These are phyloP conservation scores for Ips nitidus DNA, from an alignment of 1,140 invertebrate genomes.

Conservation along the genomic window DNA sequence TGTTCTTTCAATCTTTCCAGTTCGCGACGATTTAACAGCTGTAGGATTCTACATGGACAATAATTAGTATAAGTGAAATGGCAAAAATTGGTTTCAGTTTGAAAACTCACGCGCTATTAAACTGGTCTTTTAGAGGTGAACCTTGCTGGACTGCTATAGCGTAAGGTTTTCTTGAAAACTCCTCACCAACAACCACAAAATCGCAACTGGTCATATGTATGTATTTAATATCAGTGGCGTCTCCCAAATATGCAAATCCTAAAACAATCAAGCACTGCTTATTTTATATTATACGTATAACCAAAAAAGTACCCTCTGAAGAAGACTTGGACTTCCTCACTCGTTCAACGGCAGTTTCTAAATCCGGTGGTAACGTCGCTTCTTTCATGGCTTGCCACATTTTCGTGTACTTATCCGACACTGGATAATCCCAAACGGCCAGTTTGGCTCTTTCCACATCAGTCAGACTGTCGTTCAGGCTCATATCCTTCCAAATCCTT, in stretches of 20 bases:
- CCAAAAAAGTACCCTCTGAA: conserved; percentile 60
- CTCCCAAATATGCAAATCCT: conserved; percentile 88
- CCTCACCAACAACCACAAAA: conserved; percentile 87
- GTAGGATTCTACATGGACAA: conserved; percentile 72
- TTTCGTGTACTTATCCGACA: conserved; percentile 97
- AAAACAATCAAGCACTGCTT: not conserved
- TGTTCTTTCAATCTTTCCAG: conserved; percentile 91
- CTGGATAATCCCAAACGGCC: conserved; percentile 98
- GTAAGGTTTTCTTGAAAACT: conserved; percentile 96
- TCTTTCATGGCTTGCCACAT: conserved; percentile 98
- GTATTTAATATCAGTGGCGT: conserved; percentile 92
- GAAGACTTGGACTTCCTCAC: conserved; percentile 74
- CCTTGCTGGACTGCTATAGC: conserved; percentile 96
- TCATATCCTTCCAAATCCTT: conserved; percentile 98
- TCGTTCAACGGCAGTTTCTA: conserved; percentile 76
- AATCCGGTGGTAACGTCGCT: conserved; percentile 72
- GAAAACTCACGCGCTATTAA: conserved; percentile 80
- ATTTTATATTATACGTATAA: not conserved
- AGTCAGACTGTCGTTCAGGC: conserved; percentile 86
- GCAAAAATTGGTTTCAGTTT: not conserved
- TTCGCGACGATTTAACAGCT: conserved; percentile 87
- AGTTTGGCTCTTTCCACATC: conserved; percentile 88
- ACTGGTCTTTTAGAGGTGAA: conserved; percentile 87
- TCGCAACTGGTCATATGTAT: conserved; percentile 85
- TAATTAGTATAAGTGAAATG: not conserved